A percentile compares a stretch with the other conserved stretches of the same genome.
Evolutionary conservation across 2,113 vertebrate species (phyloP).

Genomic region (Engystomops pustulosus): DNA sequence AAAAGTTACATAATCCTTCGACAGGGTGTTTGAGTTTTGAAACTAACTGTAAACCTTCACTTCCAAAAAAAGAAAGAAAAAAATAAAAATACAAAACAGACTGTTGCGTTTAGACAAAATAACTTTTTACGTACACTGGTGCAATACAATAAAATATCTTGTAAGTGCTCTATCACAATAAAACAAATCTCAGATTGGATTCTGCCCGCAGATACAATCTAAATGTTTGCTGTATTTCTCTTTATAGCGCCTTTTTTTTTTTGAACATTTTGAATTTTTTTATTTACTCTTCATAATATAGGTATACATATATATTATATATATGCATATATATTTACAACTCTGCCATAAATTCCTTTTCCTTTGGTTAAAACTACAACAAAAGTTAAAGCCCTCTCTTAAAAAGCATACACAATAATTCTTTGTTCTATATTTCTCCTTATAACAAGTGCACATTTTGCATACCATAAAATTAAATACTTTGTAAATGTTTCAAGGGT

Average conservation of each 20-base stretch:
- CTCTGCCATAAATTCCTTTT: conserved; percentile 86
- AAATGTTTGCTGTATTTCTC: conserved; percentile 85
- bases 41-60: conserved; percentile 99
- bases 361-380: conserved; percentile 86
- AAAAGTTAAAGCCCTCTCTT: conserved; percentile 86
- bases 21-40: conserved; percentile 78
- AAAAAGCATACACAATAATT: conserved; percentile 75
- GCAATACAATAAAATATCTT: conserved; percentile 94
- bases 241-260: conserved; percentile 85
- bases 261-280: conserved; percentile 64
- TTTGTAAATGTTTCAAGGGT: conserved; percentile 44
- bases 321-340: conserved; percentile 75
- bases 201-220: conserved; percentile 96
- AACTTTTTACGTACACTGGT: conserved; percentile 94
- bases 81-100: conserved; percentile 90
- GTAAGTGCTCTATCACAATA: conserved; percentile 87
- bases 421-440: conserved; percentile 64
- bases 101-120: conserved; percentile 93
- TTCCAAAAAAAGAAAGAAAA: conserved; percentile 94
- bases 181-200: conserved; percentile 82
- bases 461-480: conserved; percentile 74
- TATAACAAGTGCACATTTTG: conserved; percentile 78
- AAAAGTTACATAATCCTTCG: conserved; percentile 82
- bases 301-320: conserved; percentile 83
- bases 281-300: conserved; percentile 69